phyloP scores from a whole-genome alignment of 2,113 vertebrate species.

The Paracanthobrama guichenoti region DNA sequence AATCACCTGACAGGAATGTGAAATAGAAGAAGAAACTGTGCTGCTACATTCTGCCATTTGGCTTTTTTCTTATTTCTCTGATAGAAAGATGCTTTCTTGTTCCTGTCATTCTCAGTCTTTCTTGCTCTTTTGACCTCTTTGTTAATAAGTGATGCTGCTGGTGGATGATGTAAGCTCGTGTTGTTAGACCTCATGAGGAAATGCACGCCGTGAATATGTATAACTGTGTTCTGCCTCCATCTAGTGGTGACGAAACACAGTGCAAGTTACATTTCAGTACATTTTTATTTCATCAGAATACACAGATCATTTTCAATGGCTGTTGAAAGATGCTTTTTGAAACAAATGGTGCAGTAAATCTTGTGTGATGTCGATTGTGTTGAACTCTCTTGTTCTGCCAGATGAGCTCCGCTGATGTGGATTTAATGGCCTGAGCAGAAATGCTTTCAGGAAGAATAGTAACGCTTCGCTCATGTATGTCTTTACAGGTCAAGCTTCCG shows the following conservation, averaged over 20 bases:
- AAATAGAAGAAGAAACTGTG: conserved; percentile 40
- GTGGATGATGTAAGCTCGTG: conserved; percentile 4
- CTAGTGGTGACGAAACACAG: conserved; percentile 60
- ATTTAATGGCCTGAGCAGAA: not conserved
- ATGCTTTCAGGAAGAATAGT: not conserved
- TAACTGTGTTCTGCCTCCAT: conserved; percentile 51
- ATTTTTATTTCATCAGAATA: conserved; percentile 13
- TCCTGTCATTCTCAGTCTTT: conserved; percentile 57
- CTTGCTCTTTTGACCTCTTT: conserved; percentile 35
- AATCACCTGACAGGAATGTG: conserved; percentile 65
- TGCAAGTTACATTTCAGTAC: not conserved
- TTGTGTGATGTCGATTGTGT: not conserved
- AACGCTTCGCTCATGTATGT: conserved; percentile 53
- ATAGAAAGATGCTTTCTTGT: conserved; percentile 64
- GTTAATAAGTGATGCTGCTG: conserved; percentile 14
- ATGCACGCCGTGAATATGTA: not conserved
- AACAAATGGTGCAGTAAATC: not conserved
- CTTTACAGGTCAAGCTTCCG: conserved; percentile 93
- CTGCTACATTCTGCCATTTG: conserved; percentile 20
- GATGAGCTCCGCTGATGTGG: not conserved
- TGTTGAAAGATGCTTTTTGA: not conserved
- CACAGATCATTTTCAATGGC: not conserved
- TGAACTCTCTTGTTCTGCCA: not conserved
- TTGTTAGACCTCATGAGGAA: not conserved
- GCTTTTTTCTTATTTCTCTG: conserved; percentile 57